A percentile compares a stretch with the other conserved stretches of the same genome.
Conservation (phyloP, 37 sponge, comb jelly and placozoan genomes). For the Bolinopsis microptera region DNA sequence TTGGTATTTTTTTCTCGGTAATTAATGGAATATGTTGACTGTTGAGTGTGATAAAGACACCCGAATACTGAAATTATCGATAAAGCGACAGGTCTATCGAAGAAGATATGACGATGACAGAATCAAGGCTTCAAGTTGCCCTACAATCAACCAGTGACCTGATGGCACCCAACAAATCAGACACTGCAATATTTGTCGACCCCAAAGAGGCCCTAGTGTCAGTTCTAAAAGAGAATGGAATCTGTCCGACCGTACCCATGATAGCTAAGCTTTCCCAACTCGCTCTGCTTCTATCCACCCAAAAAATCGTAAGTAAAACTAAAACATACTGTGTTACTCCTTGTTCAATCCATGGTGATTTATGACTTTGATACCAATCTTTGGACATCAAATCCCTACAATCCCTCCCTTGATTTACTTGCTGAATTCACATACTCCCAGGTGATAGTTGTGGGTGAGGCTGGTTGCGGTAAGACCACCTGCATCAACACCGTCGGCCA, state of each 20-base stretch:
- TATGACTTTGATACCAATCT: no score
- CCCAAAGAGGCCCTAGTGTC: constrained; percentile 47
- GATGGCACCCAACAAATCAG: neutral
- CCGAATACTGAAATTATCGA: neutral
- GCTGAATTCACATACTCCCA: no score
- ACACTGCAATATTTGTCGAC: constrained; percentile 30
- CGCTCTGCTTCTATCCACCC: constrained; percentile 43
- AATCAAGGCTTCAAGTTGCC: constrained; percentile 58
- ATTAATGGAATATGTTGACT: no score
- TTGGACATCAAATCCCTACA: no score
- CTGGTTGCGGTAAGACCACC: constrained; percentile 76
- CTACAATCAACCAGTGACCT: constrained; percentile 53
- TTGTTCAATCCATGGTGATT: no score
- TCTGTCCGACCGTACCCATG: neutral
- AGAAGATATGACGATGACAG: constrained; percentile 61
- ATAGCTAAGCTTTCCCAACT: constrained; percentile 45
- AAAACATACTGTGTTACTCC: no score
- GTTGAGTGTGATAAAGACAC: no score
- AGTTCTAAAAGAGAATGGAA: constrained; percentile 36
- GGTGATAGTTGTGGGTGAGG: constrained; percentile 74
- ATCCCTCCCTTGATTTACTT: no score
- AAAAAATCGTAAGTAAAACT: constrained; percentile 41
- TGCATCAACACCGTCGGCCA: constrained; percentile 73
- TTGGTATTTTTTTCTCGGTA: no score
- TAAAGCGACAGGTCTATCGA: neutral